Evolutionary conservation across 2,888 invertebrate species (phyloP).

Genomic region (Drosophila subsilvestris): DNA sequence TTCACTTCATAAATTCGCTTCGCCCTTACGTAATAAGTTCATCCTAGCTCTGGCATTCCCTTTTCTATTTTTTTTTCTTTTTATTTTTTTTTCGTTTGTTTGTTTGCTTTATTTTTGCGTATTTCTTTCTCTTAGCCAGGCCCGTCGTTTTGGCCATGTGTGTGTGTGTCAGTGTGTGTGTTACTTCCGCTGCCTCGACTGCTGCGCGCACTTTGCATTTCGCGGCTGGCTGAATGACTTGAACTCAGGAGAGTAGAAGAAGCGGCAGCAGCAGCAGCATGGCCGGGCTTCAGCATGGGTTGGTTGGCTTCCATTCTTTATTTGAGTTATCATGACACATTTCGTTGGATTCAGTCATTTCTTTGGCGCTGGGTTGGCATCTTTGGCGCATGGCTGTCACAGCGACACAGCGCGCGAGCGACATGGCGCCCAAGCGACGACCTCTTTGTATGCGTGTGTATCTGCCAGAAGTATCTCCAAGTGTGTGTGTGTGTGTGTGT

Average conservation of each 20-base stretch:
- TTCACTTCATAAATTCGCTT: slow-evolving; percentile 80
- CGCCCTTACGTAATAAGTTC: slow-evolving; percentile 79
- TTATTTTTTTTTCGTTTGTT: not conserved
- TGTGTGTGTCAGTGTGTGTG: slow-evolving; percentile 37
- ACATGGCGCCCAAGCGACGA: slow-evolving; percentile 69
- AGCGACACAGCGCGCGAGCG: slow-evolving; percentile 74
- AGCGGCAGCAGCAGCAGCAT: slow-evolving; percentile 34
- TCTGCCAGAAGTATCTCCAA: not conserved
- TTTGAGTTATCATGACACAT: slow-evolving; percentile 80
- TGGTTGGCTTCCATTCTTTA: slow-evolving; percentile 70
- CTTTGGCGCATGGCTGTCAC: slow-evolving; percentile 74
- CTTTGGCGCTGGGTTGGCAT: slow-evolving; percentile 62
- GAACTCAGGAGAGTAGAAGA: slow-evolving; percentile 18
- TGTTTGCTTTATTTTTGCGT: slow-evolving; percentile 12
- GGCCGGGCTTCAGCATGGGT: slow-evolving; percentile 35
- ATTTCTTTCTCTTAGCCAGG: slow-evolving; percentile 3
- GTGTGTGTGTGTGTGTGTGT: slow-evolving; percentile 22
- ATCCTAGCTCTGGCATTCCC: slow-evolving; percentile 36
- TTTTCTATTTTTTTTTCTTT: not conserved
- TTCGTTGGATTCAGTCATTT: slow-evolving; percentile 81
- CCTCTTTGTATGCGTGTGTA: slow-evolving; percentile 25
- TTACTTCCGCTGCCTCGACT: slow-evolving; percentile 66
- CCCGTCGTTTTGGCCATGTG: slow-evolving; percentile 49
- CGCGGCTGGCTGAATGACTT: slow-evolving; percentile 76
- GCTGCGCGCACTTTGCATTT: slow-evolving; percentile 70